These are phyloP conservation scores for Rhea pennata DNA, from an alignment of 2,113 vertebrate species.

Conservation along the genomic window DNA sequence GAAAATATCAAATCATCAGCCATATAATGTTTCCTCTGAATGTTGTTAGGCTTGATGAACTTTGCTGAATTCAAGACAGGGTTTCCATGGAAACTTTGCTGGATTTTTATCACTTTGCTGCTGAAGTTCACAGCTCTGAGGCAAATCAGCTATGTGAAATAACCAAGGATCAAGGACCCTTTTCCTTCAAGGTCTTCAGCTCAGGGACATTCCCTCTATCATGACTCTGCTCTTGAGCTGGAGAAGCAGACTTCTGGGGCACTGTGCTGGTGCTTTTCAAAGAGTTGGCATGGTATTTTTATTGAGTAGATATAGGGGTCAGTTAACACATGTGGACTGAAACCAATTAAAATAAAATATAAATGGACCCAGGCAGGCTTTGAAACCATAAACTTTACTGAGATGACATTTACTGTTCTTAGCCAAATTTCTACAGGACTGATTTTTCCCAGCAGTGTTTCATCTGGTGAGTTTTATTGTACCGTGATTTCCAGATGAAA, in stretches of 20 bases:
- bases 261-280: not conserved
- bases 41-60: conserved; percentile 45
- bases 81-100: conserved; percentile 52
- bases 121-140: not conserved
- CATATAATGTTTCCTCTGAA: not conserved
- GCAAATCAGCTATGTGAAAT: not conserved
- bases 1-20: not conserved
- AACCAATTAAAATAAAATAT: not conserved
- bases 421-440: not conserved
- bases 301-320: not conserved
- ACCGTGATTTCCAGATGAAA: not conserved
- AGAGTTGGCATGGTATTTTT: not conserved
- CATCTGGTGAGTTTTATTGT: not conserved
- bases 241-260: not conserved
- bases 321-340: not conserved
- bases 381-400: not conserved
- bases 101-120: not conserved
- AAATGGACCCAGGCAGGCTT: not conserved
- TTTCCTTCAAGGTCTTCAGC: not conserved
- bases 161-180: not conserved
- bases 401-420: not conserved
- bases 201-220: not conserved
- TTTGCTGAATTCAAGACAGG: conserved; percentile 19
- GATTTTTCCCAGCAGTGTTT: not conserved
- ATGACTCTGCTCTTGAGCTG: not conserved